Evolutionary conservation across 2,888 invertebrate species (phyloP), one percentile per base, ranked within the genome.

Genomic region (Anaspis maculata): DNA sequence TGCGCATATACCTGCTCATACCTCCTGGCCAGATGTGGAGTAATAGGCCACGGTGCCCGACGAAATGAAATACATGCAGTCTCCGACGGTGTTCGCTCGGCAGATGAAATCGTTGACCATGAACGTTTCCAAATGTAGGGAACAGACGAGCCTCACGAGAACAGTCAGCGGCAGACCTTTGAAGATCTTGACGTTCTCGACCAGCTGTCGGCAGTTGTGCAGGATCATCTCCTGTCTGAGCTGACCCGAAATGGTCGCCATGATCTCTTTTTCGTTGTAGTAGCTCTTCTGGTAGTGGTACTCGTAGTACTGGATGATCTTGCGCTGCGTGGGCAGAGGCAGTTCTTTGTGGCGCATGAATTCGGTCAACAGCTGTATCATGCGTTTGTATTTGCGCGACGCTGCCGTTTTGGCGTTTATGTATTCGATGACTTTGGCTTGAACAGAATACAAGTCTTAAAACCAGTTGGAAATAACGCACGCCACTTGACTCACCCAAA

Each of bases 271-370:
- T 45, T 77, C 77, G 46, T 70, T 67, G 52, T 73, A 77, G 49
- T 73, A 77, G 32, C 64, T 62, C 41, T 70, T 71, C 46, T 73
- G 73, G 49, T 70, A 78, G 36, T 68, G 66, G 52, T 74, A 73
- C 37, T 71, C 68, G 49, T 76, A 77, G 51, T 73, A 77, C 1
- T 62, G 61, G 6, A 69, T 56, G 9, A 78, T 64, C 7, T 73
- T 66, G 14, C 64, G 60, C 51, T 69, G 68, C 38, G 76, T 58
- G 13, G 62, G 50, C n/a, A 56, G 47, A 0, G 77, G 73, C 14
- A 77, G 64, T 45, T 73, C 72, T 48, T 72, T 73, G 37, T 73
- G 69, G 4, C 59, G 57, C 69, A 76, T 75, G 48, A 76, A 78
- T 40, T 73, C 71, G 54, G 70, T 64, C 6, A 68, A 49, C 52